Evolutionary conservation across 2,797 vertebrate species (phyloP), one percentile per base, ranked within the genome.

Genomic region (Lepidocolaptes lacrymiger): DNA sequence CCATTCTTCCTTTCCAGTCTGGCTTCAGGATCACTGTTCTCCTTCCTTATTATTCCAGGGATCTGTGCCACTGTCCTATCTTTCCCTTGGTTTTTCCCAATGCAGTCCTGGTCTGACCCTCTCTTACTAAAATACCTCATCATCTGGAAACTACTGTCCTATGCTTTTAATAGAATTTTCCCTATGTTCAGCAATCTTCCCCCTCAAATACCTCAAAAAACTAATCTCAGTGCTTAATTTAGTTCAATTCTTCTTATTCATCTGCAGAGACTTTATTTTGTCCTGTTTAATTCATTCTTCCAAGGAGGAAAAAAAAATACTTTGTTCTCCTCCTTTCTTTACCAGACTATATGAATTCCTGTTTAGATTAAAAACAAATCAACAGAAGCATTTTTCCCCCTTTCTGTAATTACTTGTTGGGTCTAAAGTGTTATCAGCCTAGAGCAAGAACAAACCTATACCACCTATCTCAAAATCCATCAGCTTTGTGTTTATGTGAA

Each of bases 401-500:
- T 17, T 75, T 86, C 55, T 88, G 66, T 95, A 96, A 75, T 94
- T 94, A 67, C 32, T 92, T 91, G 9, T 92, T 85, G 66, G 12
- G 14, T 82, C 69, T 84, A 55, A 91, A 93, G 63, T 73, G 26
- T 88, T 93, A 85, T 56, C 85, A 81, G 67, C 85, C 91, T 88
- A 59, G 13, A 92, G 69, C 72, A 91, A 95, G 39, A 92, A 46
- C 54, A 91, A 94, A 88, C 17, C 55, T 86, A 30, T 36, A 49
- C 51, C 46, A 73, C 41, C 54, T 87, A 36, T 89, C 85, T 86
- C 16, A 85, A 78, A 91, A 93, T 88, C 79, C 46, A 81, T 84
- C 76, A 90, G 34, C 19, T 88, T 92, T 88, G 54, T 84, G 28
- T 93, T 95, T 94, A 73, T 89, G 62, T 93, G 62, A 88, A 89